Conservation (phyloP, 2,797 vertebrate species). For the Pterois miles region DNA sequence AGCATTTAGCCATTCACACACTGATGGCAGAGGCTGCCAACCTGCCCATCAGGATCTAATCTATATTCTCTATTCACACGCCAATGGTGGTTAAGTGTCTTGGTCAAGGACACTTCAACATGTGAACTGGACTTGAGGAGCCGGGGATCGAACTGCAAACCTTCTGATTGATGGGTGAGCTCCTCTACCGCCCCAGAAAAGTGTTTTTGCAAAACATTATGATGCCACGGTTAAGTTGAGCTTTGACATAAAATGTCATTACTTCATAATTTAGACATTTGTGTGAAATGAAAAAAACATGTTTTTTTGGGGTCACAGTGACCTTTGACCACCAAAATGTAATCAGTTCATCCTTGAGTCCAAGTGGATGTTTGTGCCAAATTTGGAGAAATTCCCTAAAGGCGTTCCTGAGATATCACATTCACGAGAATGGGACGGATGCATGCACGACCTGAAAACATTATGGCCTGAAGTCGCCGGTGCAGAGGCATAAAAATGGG, state of each 20-base stretch:
- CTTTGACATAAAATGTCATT: not conserved
- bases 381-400: not conserved
- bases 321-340: not conserved
- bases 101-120: no score
- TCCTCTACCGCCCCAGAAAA: not conserved
- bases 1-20: no score
- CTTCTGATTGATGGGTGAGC: no score
- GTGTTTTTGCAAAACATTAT: not conserved
- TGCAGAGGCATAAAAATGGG: not conserved
- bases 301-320: not conserved
- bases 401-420: not conserved
- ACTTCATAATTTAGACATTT: no score
- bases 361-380: not conserved
- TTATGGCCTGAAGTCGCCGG: not conserved
- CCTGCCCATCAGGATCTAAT: no score
- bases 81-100: accelerated
- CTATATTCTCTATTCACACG: no score
- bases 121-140: no score
- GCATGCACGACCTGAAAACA: not conserved
- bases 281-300: not conserved
- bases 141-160: no score
- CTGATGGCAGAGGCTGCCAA: no score
- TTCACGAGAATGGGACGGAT: not conserved
- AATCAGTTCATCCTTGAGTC: not conserved
- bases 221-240: not conserved